phyloP scores from a whole-genome alignment of 2,888 invertebrate genomes.

The Macrosoma leucophasiata region DNA sequence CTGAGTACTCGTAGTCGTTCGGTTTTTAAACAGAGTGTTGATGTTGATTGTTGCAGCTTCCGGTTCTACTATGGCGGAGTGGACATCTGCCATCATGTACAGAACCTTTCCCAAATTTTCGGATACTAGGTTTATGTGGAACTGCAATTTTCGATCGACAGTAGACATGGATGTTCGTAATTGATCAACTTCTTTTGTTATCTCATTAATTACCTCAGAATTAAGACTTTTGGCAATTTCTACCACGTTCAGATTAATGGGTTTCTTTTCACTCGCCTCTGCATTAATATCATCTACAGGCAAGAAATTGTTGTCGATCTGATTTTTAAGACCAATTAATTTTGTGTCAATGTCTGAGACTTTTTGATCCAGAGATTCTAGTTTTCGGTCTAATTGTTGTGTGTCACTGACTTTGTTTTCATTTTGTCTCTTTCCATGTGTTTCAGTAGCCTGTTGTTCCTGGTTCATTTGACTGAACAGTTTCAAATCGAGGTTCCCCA shows the following conservation, averaged over 20 bases:
- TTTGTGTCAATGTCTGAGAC: slow-evolving; percentile 89
- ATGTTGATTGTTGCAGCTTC: slow-evolving; percentile 73
- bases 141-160: slow-evolving; percentile 88
- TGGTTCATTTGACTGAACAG: slow-evolving; percentile 77
- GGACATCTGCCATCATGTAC: slow-evolving; percentile 86
- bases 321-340: slow-evolving; percentile 85
- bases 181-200: slow-evolving; percentile 87
- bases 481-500: slow-evolving; percentile 84
- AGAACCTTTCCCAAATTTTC: slow-evolving; percentile 88
- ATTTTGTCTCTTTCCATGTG: slow-evolving; percentile 32
- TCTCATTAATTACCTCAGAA: slow-evolving; percentile 86
- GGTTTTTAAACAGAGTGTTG: slow-evolving; percentile 67
- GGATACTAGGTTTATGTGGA: slow-evolving; percentile 88
- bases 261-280: slow-evolving; percentile 91
- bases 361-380: slow-evolving; percentile 86
- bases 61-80: slow-evolving; percentile 88
- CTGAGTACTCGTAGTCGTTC: slow-evolving; percentile 77
- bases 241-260: slow-evolving; percentile 87
- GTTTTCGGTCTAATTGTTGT: slow-evolving; percentile 77
- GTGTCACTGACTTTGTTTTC: slow-evolving; percentile 46
- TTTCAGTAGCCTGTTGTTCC: slow-evolving; percentile 57
- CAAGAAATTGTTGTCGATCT: slow-evolving; percentile 87
- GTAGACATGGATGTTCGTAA: slow-evolving; percentile 85
- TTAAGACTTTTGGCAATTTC: slow-evolving; percentile 90
- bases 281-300: slow-evolving; percentile 89